Evolutionary conservation across 2,113 vertebrate species (phyloP).

Genomic region (Podiceps cristatus): DNA sequence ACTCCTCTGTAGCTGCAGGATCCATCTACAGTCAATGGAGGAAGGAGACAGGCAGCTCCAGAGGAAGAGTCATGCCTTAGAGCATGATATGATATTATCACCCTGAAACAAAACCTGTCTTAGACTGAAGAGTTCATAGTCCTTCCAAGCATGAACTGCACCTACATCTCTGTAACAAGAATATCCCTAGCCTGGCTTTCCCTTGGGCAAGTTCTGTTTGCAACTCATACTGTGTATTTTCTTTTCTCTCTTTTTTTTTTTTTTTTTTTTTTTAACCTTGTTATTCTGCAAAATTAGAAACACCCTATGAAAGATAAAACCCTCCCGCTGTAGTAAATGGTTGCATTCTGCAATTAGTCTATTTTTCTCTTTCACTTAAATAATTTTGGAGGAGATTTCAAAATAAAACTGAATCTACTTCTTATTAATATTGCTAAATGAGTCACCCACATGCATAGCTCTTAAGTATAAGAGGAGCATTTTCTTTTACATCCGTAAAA

Average conservation of each 20-base stretch:
- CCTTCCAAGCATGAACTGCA: background rate
- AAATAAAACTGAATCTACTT: conserved; percentile 2
- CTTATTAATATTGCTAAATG: conserved; percentile 7
- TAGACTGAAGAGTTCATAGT: background rate
- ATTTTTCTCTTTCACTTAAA: background rate
- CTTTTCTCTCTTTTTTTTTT: background rate
- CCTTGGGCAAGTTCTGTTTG: background rate
- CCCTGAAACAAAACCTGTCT: rapidly evolving
- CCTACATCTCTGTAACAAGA: background rate
- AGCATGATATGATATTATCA: background rate
- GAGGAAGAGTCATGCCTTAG: background rate
- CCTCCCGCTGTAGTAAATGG: background rate
- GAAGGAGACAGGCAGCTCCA: background rate
- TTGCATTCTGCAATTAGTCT: background rate
- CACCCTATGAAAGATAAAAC: background rate
- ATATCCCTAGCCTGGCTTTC: background rate
- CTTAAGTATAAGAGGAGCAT: conserved; percentile 7
- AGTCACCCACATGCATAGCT: background rate
- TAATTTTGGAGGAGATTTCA: background rate
- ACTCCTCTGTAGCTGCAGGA: background rate
- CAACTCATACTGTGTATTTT: background rate
- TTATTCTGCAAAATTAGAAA: conserved; percentile 18
- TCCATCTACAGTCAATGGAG: background rate
- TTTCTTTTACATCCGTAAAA: conserved; percentile 44
- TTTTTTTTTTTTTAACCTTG: background rate